Percentiles rank a stretch among this genome's conserved stretches.
phyloP scores from a whole-genome alignment of 2,113 vertebrate genomes.

The Ptilonorhynchus violaceus region DNA sequence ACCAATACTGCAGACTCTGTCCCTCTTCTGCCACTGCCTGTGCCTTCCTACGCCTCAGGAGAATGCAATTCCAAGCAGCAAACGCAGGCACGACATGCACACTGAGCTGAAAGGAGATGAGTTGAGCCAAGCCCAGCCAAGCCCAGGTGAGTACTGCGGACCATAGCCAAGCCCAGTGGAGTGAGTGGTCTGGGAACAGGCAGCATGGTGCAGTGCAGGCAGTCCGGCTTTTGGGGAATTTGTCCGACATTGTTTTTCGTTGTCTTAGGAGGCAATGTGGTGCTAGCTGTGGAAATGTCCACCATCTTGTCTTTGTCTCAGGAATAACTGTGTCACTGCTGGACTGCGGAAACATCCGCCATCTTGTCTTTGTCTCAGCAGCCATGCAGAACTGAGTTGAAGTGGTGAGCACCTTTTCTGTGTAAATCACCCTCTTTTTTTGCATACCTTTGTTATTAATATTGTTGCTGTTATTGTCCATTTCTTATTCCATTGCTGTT shows the following conservation, averaged over 20 bases:
- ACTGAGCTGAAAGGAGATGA: not conserved
- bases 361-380: accelerated
- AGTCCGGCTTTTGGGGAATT: accelerated
- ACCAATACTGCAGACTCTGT: not conserved
- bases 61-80: not conserved
- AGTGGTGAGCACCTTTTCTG: not conserved
- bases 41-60: not conserved
- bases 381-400: not conserved
- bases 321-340: not conserved
- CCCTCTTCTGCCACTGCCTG: accelerated
- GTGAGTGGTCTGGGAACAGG: accelerated
- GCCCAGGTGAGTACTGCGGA: not conserved
- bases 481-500: not conserved
- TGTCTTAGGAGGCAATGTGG: not conserved
- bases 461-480: not conserved
- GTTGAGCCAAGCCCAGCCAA: not conserved
- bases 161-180: not conserved
- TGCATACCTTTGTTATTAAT: not conserved
- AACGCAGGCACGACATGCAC: not conserved
- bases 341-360: no score
- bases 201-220: accelerated
- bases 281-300: not conserved
- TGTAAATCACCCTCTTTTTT: not conserved
- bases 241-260: accelerated
- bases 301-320: not conserved